Evolutionary conservation across 2,113 vertebrate genomes (phyloP).

Genomic region (Hemicordylus capensis): DNA sequence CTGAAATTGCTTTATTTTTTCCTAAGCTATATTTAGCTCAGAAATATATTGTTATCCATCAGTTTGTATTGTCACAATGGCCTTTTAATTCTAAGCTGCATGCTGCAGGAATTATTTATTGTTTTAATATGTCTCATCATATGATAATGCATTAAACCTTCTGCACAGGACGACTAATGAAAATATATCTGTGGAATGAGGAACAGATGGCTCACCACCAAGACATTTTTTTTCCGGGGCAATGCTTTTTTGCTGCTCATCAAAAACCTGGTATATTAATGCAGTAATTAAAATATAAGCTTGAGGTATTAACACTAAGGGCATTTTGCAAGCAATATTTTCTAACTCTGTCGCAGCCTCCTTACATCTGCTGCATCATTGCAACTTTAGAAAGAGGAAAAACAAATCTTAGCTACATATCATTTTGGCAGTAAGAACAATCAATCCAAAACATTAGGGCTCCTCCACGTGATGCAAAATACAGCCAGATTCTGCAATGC

Average conservation of each 20-base stretch:
- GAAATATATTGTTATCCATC: neutral
- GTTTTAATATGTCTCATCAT: constrained; percentile 39
- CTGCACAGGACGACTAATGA: constrained; percentile 40
- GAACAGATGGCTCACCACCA: constrained; percentile 56
- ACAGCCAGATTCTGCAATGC: neutral
- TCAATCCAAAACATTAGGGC: neutral
- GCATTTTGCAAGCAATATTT: neutral
- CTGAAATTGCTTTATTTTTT: constrained; percentile 11
- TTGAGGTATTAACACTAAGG: neutral
- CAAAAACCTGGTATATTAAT: constrained; percentile 40
- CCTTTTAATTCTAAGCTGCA: constrained; percentile 25
- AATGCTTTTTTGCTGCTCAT: constrained; percentile 40
- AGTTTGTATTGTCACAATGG: neutral
- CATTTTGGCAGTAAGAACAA: neutral
- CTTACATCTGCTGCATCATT: neutral
- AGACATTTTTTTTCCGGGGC: neutral
- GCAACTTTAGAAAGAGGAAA: accelerated
- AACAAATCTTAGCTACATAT: neutral
- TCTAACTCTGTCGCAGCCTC: neutral
- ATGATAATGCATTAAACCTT: constrained; percentile 9
- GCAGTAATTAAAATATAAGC: constrained; percentile 20
- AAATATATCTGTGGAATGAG: constrained; percentile 40
- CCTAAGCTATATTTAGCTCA: constrained; percentile 36
- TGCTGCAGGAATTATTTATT: constrained; percentile 41
- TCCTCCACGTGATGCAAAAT: neutral